These are phyloP conservation scores for Eulithis testata DNA, from an alignment of 2,888 invertebrate species.

Conservation along the genomic window DNA sequence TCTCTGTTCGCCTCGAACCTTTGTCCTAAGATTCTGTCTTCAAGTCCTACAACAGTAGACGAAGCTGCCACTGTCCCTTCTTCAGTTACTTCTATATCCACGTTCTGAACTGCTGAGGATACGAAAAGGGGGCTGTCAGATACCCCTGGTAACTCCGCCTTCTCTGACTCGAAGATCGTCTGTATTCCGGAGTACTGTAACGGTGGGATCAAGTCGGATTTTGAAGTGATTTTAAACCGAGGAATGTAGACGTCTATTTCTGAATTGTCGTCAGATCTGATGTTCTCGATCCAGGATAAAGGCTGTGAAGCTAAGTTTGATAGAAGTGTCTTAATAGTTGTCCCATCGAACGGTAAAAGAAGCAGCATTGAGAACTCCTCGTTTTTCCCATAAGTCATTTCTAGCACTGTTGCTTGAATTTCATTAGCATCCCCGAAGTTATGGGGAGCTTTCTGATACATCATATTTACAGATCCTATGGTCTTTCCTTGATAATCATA, in stretches of 20 bases:
- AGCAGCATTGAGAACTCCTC: slow-evolving; percentile 87
- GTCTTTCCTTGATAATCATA: slow-evolving; percentile 83
- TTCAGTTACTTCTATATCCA: slow-evolving; percentile 89
- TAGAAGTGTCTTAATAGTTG: slow-evolving; percentile 76
- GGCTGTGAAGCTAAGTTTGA: slow-evolving; percentile 77
- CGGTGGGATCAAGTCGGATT: slow-evolving; percentile 71
- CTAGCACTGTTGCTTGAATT: slow-evolving; percentile 86
- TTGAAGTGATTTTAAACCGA: slow-evolving; percentile 82
- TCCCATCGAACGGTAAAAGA: slow-evolving; percentile 85
- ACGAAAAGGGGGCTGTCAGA: slow-evolving; percentile 83
- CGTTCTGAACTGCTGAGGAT: slow-evolving; percentile 87
- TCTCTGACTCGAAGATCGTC: slow-evolving; percentile 85
- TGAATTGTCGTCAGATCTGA: slow-evolving; percentile 70
- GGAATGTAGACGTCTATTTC: slow-evolving; percentile 86
- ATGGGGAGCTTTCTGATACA: slow-evolving; percentile 87
- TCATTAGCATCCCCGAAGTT: slow-evolving; percentile 79
- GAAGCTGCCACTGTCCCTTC: slow-evolving; percentile 89
- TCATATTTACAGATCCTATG: slow-evolving; percentile 88
- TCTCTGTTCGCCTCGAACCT: slow-evolving; percentile 87
- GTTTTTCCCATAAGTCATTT: slow-evolving; percentile 87
- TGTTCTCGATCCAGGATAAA: slow-evolving; percentile 77
- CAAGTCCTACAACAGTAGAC: slow-evolving; percentile 80
- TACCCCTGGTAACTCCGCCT: slow-evolving; percentile 86
- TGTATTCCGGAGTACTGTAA: slow-evolving; percentile 85
- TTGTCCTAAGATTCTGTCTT: slow-evolving; percentile 76